Percentiles rank a stretch among this genome's conserved stretches.
phyloP scores from a whole-genome alignment of 2,113 vertebrate species.

The Brachypodius melanocephalos region DNA sequence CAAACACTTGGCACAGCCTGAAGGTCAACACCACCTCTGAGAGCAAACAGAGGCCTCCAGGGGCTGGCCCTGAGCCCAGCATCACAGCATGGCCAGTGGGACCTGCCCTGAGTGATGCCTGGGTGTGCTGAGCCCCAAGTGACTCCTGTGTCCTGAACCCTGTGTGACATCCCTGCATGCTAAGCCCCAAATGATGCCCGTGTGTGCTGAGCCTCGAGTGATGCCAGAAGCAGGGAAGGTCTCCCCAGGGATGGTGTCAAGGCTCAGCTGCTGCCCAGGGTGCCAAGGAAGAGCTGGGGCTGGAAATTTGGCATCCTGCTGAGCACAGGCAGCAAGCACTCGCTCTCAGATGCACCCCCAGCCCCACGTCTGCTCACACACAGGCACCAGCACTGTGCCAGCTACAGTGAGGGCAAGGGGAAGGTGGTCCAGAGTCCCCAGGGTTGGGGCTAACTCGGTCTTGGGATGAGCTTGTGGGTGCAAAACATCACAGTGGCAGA shows the following conservation, averaged over 20 bases:
- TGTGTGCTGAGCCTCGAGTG: fast-evolving
- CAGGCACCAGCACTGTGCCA: neutral
- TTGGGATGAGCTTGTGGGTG: neutral
- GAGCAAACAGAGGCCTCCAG: neutral
- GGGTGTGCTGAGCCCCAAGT: neutral
- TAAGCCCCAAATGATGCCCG: fast-evolving
- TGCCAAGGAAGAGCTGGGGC: neutral
- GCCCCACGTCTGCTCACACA: neutral
- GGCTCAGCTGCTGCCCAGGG: neutral
- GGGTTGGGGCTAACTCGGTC: fast-evolving
- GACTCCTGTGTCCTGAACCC: fast-evolving
- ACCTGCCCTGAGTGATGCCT: neutral
- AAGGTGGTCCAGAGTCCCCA: neutral
- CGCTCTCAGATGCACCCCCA: fast-evolving
- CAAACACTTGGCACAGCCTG: neutral
- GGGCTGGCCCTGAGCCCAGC: neutral
- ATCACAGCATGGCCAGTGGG: fast-evolving
- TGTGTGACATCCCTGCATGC: neutral
- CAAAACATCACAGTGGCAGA: fast-evolving
- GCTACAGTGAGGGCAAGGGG: neutral
- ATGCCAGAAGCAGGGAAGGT: neutral
- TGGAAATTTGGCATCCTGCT: fast-evolving
- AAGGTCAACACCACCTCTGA: neutral
- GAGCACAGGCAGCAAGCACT: fast-evolving
- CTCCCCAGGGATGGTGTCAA: neutral